Percentiles rank a stretch among this genome's conserved stretches.
phyloP scores from a whole-genome alignment of 1,140 invertebrate species.

The Venustaconcha ellipsiformis region DNA sequence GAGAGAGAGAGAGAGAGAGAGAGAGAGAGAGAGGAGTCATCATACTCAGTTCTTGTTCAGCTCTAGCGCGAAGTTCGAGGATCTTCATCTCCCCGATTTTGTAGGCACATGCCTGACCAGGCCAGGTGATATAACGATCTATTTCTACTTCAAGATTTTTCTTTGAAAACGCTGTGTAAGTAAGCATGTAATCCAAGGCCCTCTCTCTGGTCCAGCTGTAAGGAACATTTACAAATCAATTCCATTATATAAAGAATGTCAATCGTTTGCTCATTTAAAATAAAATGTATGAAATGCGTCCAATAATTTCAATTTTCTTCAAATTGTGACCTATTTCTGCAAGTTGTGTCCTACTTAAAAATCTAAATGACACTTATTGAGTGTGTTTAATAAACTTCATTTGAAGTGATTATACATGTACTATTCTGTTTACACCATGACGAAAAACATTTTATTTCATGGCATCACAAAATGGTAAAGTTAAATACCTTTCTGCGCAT shows the following conservation, averaged over 20 bases:
- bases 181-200: slow-evolving; percentile 67
- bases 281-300: not conserved
- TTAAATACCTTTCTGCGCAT: no score
- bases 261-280: not conserved
- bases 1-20: no score
- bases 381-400: no score
- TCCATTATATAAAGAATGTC: not conserved
- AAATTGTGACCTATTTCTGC: not conserved
- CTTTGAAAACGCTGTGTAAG: slow-evolving; percentile 58
- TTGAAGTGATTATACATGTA: no score
- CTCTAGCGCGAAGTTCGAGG: slow-evolving; percentile 64
- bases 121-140: slow-evolving; percentile 71
- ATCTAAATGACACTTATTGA: not conserved
- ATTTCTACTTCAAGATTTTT: slow-evolving; percentile 62
- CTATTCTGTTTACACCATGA: no score
- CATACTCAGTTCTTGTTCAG: slow-evolving; percentile 63
- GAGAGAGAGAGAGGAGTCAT: no score
- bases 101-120: slow-evolving; percentile 70
- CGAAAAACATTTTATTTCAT: no score
- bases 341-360: not conserved
- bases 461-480: no score
- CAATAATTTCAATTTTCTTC: not conserved
- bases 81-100: slow-evolving; percentile 72
- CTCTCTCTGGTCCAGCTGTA: slow-evolving; percentile 67
- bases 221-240: not conserved